Evolutionary conservation across 2,113 vertebrate species (phyloP), one percentile per base, ranked within the genome.

Genomic region (Ailuropoda melanoleuca): DNA sequence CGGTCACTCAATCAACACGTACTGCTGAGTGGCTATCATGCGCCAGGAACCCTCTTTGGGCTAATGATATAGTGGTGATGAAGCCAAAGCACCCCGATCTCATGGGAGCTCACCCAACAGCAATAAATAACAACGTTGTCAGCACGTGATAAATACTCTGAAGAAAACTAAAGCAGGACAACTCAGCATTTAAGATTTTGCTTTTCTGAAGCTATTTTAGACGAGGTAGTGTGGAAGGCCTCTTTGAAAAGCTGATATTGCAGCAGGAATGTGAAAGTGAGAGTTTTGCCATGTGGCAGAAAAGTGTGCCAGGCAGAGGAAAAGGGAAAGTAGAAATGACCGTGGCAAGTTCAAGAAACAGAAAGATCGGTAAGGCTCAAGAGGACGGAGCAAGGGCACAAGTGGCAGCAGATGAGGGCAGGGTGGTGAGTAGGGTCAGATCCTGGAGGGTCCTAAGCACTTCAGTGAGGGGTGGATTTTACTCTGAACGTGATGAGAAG

Each of bases 131-230:
- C 39, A 68, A 83, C 60, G 34, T 14, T 56, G 34, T 64, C 24
- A 80, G 21, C 15, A 95, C 75, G 23, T 90, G 23, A 46, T 43
- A 62, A 31, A 91, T 64, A 77, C 82, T 72, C 55, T 86, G 6
- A 84, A 60, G 50, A 86, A 95, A 83, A 64, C 18, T 78, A 78
- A 92, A 82, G 34, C 24, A 81, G 12, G 4, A 13, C 24, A 58
- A 75, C 56, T 64, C 14, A 75, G 34, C 50, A 92, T 60, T 90
- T 74, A 96, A 80, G 48, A 89, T 62, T 97, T 31, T 88, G 17
- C 31, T 88, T 39, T 37, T 48, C 11, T 55, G 66, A 95, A 68
- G 37, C 39, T 92, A 60, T 75, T 85, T 80, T 43, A 85, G 17
- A 55, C 56, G 89, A 60, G 8, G 12, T 39, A 74, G 1, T 58